Evolutionary conservation across 2,113 vertebrate species (phyloP), one percentile per base, ranked within the genome.

Genomic region (Sitta europaea): DNA sequence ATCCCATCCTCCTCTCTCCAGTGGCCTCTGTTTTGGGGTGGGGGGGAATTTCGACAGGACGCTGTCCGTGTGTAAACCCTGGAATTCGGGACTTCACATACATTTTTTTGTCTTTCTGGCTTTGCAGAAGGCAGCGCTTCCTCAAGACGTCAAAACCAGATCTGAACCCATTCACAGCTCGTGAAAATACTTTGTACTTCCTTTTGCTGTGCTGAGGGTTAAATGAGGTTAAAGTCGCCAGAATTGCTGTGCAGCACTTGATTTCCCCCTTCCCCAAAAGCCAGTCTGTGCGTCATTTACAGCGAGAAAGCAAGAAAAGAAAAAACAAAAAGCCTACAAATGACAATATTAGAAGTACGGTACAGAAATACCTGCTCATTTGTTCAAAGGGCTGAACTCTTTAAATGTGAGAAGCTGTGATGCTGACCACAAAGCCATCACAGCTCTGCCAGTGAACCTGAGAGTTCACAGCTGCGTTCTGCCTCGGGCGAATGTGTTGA

Each of bases 181-280:
- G 8, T 90, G 92, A 88, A 96, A 96, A 95, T 92, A n/a, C 71
- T 92, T 72, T 11, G 66, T 66, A 93, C 92, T 97, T 97, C 96
- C 96, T 96, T 88, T 94, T 63, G 65, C 86, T 91, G 47, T 12
- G 77, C 19, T 12, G 79, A 71, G 94, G 96, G 94, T 95, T 94
- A 97, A 95, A 80, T 91, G 40, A 95, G 96, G 96, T 90, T 94
- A 86, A 91, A 92, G 43, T 59, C 62, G 22, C 59, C 27, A 70
- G 70, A 76, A 71, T 9, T 54, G 33, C 62, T 65, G 18, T 2
- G 11, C 20, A 0, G 53, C 4, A 0, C 67, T 86, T 19, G 5
- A 14, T 74, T 88, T 84, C 19, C 65, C 77, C 86, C 86, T 94
- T 90, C 72, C 72, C 86, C 75, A 88, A 90, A 88, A 91, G 59